Percentiles rank a stretch among this genome's conserved stretches.
phyloP scores from a whole-genome alignment of 2,797 vertebrate genomes.

The Anisognathus igniventris region DNA sequence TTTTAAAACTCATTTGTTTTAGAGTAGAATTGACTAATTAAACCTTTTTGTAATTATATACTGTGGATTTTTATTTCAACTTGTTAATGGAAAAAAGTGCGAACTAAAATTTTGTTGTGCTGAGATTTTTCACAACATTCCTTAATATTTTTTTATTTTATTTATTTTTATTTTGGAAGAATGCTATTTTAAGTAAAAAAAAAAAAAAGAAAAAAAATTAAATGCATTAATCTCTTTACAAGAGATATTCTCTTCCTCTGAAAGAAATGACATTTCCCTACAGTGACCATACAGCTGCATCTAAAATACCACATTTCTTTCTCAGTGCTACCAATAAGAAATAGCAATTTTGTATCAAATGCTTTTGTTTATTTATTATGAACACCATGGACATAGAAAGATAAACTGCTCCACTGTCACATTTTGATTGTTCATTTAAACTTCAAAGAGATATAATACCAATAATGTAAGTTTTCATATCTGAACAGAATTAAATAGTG shows the following conservation, averaged over 20 bases:
- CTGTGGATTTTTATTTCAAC: constrained; percentile 1
- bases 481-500: background rate
- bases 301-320: background rate
- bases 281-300: background rate
- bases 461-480: background rate
- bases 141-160: background rate
- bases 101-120: background rate
- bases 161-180: background rate
- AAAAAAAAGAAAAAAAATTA: background rate
- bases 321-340: background rate
- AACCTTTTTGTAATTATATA: background rate
- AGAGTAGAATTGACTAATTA: background rate
- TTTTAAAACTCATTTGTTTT: background rate
- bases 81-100: background rate
- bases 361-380: background rate
- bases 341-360: background rate
- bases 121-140: background rate
- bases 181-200: background rate
- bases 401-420: background rate
- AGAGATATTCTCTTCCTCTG: background rate
- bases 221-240: background rate
- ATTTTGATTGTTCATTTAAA: background rate
- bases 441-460: background rate
- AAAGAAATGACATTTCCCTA: background rate
- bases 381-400: background rate